Evolutionary conservation across 1,140 invertebrate species (phyloP).

Genomic region (Archegozetes longisetosus): DNA sequence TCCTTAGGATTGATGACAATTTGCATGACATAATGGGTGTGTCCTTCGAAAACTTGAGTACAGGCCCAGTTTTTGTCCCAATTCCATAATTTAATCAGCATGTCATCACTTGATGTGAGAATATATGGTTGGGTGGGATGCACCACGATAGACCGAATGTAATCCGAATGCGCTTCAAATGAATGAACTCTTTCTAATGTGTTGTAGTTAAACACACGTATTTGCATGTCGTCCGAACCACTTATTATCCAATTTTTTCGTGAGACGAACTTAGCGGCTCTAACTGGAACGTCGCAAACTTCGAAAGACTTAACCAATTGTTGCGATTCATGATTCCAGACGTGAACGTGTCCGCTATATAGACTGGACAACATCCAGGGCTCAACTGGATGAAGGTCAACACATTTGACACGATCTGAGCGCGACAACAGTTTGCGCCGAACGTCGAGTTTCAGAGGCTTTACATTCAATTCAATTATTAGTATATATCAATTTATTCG

Average conservation of each 20-base stretch:
- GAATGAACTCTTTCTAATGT: slow-evolving; percentile 86
- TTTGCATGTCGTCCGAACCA: slow-evolving; percentile 61
- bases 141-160: slow-evolving; percentile 85
- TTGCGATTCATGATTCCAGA: slow-evolving; percentile 96
- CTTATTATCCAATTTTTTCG: slow-evolving; percentile 98
- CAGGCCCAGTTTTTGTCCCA: slow-evolving; percentile 97
- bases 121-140: slow-evolving; percentile 96
- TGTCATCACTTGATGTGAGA: slow-evolving; percentile 94
- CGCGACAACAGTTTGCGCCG: slow-evolving; percentile 91
- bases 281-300: slow-evolving; percentile 87
- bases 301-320: slow-evolving; percentile 84
- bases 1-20: slow-evolving; percentile 99
- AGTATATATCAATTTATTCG: too few species aligned
- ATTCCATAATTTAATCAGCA: slow-evolving; percentile 98
- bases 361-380: slow-evolving; percentile 96
- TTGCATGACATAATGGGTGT: slow-evolving; percentile 99
- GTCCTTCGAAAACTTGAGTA: slow-evolving; percentile 93
- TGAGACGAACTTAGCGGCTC: slow-evolving; percentile 86
- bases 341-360: slow-evolving; percentile 97
- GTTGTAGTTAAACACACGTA: slow-evolving; percentile 97
- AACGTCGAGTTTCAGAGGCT: slow-evolving; percentile 88
- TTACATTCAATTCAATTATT: too few species aligned
- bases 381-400: slow-evolving; percentile 91
- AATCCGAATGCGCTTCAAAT: slow-evolving; percentile 97
- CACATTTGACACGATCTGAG: slow-evolving; percentile 93